Percentiles rank a stretch among this genome's conserved stretches.
phyloP scores from a whole-genome alignment of 2,113 vertebrate species.

The Hippocampus zosterae region DNA sequence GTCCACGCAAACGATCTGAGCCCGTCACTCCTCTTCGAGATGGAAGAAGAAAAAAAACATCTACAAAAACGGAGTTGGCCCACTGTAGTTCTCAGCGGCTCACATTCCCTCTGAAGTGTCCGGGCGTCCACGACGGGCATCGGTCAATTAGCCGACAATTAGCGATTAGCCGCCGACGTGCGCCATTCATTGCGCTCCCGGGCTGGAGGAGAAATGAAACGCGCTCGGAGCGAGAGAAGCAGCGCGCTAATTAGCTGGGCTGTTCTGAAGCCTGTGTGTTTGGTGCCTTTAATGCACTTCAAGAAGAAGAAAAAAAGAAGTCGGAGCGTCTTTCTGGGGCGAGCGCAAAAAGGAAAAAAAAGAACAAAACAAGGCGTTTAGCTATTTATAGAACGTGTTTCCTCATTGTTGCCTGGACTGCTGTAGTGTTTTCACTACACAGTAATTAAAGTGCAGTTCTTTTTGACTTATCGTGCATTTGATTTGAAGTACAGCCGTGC shows the following conservation, averaged over 20 bases:
- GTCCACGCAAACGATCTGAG: too few relatives aligned
- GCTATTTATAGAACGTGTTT: constrained; percentile 65
- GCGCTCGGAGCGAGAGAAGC: constrained; percentile 38
- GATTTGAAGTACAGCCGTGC: too few relatives aligned
- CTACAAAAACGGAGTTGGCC: not conserved
- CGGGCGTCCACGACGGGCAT: constrained; percentile 62
- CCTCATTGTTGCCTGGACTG: constrained; percentile 60
- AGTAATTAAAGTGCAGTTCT: not conserved
- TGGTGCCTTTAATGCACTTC: not conserved
- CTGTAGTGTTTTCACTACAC: constrained; percentile 45
- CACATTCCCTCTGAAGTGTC: constrained; percentile 37
- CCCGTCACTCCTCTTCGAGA: too few relatives aligned
- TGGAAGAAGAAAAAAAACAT: not conserved
- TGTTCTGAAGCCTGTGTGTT: constrained; percentile 28
- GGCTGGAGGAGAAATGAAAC: constrained; percentile 56
- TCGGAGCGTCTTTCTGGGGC: constrained; percentile 58
- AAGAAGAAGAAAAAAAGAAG: constrained; percentile 19
- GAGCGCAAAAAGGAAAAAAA: constrained; percentile 10
- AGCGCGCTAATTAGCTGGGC: constrained; percentile 44
- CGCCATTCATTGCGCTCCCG: constrained; percentile 56
- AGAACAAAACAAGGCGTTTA: constrained; percentile 43
- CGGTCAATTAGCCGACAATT: constrained; percentile 58
- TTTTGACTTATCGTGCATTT: too few relatives aligned
- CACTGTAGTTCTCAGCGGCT: not conserved
- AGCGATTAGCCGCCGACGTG: constrained; percentile 64